Conservation (phyloP, 2,113 vertebrate species). For the Actenoides hombroni region DNA sequence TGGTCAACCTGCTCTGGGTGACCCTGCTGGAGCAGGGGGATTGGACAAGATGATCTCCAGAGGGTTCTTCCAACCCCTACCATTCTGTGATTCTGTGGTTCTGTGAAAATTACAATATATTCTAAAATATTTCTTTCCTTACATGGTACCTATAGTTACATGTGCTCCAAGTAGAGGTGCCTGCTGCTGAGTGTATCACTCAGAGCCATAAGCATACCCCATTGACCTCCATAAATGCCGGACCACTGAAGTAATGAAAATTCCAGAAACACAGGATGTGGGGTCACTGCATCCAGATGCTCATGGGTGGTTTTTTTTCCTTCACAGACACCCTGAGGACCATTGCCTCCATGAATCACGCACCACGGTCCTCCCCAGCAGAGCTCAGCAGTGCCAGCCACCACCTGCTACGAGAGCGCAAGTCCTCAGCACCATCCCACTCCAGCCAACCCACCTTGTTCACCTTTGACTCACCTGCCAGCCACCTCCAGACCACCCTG, state of each 20-base stretch:
- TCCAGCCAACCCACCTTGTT: conserved; percentile 95
- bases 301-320: background rate
- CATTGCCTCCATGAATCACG: conserved; percentile 72
- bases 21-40: background rate
- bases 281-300: accelerated
- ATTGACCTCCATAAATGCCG: accelerated
- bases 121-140: background rate
- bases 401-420: conserved; percentile 86
- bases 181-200: background rate
- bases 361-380: conserved; percentile 85
- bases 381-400: conserved; percentile 81
- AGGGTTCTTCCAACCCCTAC: background rate
- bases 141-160: background rate
- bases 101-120: background rate
- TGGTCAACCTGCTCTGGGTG: background rate
- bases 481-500: conserved; percentile 80
- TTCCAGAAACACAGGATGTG: background rate
- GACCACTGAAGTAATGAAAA: background rate
- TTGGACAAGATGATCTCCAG: background rate
- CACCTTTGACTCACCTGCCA: conserved; percentile 88
- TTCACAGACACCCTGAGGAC: conserved; percentile 84
- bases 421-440: conserved; percentile 86
- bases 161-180: background rate
- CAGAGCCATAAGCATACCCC: background rate
- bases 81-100: background rate